Percentiles rank a stretch among this genome's conserved stretches.
These are phyloP conservation scores for Porphyrio hochstetteri DNA, from an alignment of 2,113 vertebrate species.

Conservation along the genomic window DNA sequence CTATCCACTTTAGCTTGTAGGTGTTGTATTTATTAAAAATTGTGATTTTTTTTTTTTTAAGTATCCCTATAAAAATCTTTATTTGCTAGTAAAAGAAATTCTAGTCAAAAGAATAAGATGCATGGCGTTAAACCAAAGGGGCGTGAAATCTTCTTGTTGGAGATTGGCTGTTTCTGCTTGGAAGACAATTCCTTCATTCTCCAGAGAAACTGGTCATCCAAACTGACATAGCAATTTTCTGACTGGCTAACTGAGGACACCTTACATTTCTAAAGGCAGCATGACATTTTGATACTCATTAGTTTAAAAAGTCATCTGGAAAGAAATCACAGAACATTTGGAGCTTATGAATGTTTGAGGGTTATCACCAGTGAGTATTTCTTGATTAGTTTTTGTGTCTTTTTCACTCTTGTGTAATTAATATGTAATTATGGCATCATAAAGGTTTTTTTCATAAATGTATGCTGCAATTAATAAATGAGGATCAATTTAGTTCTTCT, in stretches of 20 bases:
- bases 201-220: slow-evolving; percentile 13
- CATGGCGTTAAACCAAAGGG: neutral
- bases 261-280: neutral
- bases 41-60: neutral
- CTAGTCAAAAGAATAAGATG: neutral
- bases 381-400: neutral
- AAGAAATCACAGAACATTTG: slow-evolving; percentile 9
- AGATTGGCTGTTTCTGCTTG: slow-evolving; percentile 21
- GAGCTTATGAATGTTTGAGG: neutral
- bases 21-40: neutral
- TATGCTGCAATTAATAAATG: neutral
- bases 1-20: neutral
- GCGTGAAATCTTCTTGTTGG: neutral
- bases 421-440: neutral
- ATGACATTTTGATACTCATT: slow-evolving; percentile 43
- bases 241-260: slow-evolving; percentile 9
- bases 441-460: neutral
- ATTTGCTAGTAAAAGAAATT: neutral
- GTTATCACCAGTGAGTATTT: neutral
- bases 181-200: slow-evolving; percentile 13
- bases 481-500: neutral
- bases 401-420: neutral
- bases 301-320: slow-evolving; percentile 50
- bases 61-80: neutral
- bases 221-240: slow-evolving; percentile 41